Evolutionary conservation across 2,888 invertebrate genomes (phyloP), one percentile per base, ranked within the genome.

Genomic region (Ochlodes sylvanus): DNA sequence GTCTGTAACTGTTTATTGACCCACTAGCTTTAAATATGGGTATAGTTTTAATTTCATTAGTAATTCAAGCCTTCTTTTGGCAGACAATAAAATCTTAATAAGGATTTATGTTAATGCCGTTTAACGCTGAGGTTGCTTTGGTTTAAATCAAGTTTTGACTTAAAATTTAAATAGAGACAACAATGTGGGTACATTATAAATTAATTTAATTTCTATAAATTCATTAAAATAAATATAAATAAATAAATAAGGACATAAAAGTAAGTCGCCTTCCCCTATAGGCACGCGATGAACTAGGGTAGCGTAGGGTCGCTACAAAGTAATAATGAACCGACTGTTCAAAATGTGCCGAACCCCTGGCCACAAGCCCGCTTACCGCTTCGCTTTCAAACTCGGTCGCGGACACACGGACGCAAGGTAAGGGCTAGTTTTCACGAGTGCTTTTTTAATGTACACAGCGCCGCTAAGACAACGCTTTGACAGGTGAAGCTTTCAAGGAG

Each of bases 361-460:
- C 63, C 38, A 73, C 73, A 74, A 78, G 74, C 78, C 80, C 84
- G 83, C 83, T 86, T 86, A 78, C 80, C 84, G 83, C 83, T 86
- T 86, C 87, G 86, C 87, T 88, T 88, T 88, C 87, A 82, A 86
- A 85, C 83, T 78, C 85, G 85, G 85, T 82, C 84, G 84, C 74
- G 73, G 72, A 70, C 76, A 74, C 78, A 77, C 78, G 79, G 73
- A 73, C 73, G 54, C 72, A 66, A 61, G n/a, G 60, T 60, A 66
- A 61, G 66, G 66, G 66, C 66, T 44, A 61, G 65, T 66, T 66
- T 63, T 54, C 58, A 66, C 58, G 50, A 65, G 58, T 52, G 52
- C 65, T 58, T 66, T 65, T 66, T 66, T 55, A 60, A 60, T 14
- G 66, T 44, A 17, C 27, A 42, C 27, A 54, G 21, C 50, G 57